A percentile compares a stretch with the other conserved stretches of the same genome.
phyloP scores from a whole-genome alignment of 2,113 vertebrate genomes.

The Antennarius striatus region DNA sequence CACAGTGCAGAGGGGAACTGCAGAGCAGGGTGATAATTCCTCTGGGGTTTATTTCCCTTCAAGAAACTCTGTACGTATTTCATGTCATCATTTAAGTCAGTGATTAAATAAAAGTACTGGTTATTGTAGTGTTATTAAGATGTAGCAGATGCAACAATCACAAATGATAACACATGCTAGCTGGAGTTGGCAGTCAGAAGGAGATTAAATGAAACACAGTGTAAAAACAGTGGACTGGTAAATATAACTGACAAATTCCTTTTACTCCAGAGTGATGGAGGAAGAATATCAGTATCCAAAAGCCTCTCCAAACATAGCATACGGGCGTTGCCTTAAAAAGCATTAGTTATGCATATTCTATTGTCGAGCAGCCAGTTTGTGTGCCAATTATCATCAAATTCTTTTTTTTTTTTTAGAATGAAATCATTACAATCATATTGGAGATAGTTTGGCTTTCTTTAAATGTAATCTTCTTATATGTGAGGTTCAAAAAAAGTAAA shows the following conservation, averaged over 20 bases:
- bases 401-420: neutral
- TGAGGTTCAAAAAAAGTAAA: neutral
- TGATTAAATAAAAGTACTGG: no score
- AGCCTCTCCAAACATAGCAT: neutral
- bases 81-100: neutral
- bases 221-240: neutral
- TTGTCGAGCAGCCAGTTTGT: neutral
- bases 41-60: neutral
- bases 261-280: neutral
- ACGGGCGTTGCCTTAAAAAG: conserved; percentile 1
- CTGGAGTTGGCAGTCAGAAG: neutral
- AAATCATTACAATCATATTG: conserved; percentile 37
- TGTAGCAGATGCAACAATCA: neutral
- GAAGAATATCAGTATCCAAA: neutral
- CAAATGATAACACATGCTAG: neutral
- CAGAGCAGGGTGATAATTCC: neutral
- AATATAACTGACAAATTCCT: neutral
- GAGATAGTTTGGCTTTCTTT: conserved; percentile 7
- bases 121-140: neutral
- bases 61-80: neutral
- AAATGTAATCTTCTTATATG: neutral
- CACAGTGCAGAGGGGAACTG: neutral
- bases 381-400: no score
- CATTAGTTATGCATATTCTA: neutral
- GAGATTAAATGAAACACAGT: neutral